Evolutionary conservation across 2,888 invertebrate species (phyloP), one percentile per base, ranked within the genome.

Genomic region (Chalcosyrphus nemorum): DNA sequence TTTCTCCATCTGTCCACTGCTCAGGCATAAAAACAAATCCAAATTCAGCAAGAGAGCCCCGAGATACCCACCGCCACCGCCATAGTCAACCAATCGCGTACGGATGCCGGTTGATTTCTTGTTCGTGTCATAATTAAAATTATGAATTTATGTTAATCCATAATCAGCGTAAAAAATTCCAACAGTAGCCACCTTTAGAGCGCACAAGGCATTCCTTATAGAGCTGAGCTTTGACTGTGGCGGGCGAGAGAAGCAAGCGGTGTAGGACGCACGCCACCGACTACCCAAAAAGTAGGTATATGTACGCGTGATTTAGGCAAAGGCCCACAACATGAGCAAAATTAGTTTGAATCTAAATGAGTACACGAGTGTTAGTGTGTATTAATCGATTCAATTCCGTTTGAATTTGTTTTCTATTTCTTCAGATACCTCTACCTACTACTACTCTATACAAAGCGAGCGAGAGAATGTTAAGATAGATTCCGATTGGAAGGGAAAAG

Each of bases 81-180:
- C 59, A 7, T 15, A 27, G 15, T 11, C 61, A 13, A 7, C 29
- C 9, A 4, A 45, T 6, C 45, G n/a, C 24, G 45, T 19, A 47
- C 38, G 19, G 17, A 38, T 32, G 41, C 19, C 47, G 38, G 9
- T 15, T 45, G 75, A 66, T 66, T 76, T 76, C 76, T 57, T 59
- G 66, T 59, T 57, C 35, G 72, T 74, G 82, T 82, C 82, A 78
- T 74, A 77, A 77, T 78, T 78, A 68, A 78, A 82, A 82, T 78
- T 78, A 77, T 82, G 82, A 74, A 68, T 78, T 78, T 82, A 82
- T 82, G 82, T 63, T 72, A 78, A 82, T 82, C 78, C 59, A 72
- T 82, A 82, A 82, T 77, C 78, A 72, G 82, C 82, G 82, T 82
- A 72, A 68, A 74, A 72, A 82, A 82, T 78, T 77, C 82, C 78